A percentile compares a stretch with the other conserved stretches of the same genome.
phyloP scores from a whole-genome alignment of 2,888 invertebrate species.

The Argyresthia goedartella region DNA sequence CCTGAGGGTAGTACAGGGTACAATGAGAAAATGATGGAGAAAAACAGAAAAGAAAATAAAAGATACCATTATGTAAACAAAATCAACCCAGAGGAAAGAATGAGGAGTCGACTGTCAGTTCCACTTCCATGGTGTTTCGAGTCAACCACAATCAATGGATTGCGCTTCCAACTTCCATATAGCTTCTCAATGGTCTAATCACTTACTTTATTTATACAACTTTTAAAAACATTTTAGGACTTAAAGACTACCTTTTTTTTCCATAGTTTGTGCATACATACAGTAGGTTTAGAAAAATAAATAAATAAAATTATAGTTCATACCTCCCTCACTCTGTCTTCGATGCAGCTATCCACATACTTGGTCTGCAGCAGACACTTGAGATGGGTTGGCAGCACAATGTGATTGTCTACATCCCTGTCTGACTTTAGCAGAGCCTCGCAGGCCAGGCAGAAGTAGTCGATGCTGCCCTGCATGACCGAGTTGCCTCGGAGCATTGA shows the following conservation, averaged over 20 bases:
- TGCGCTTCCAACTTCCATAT: too few species aligned
- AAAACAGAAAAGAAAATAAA: background rate
- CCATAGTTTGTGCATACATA: too few species aligned
- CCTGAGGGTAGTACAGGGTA: slow-evolving; percentile 24
- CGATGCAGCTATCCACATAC: slow-evolving; percentile 20
- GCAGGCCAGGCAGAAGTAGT: slow-evolving; percentile 32
- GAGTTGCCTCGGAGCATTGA: slow-evolving; percentile 23
- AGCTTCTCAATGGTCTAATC: too few species aligned
- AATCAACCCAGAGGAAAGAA: background rate
- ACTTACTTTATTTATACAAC: too few species aligned
- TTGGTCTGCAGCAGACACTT: slow-evolving; percentile 18
- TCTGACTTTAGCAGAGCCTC: slow-evolving; percentile 22
- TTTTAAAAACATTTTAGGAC: too few species aligned
- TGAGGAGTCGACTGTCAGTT: too few species aligned
- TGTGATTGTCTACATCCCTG: slow-evolving; percentile 20
- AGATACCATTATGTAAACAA: background rate
- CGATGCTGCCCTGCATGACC: slow-evolving; percentile 23
- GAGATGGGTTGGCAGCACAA: slow-evolving; percentile 17
- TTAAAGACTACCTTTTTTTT: too few species aligned
- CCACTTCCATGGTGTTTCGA: too few species aligned
- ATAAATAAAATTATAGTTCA: background rate
- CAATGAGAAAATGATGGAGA: background rate
- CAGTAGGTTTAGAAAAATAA: too few species aligned
- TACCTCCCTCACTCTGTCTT: slow-evolving; percentile 33
- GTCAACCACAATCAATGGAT: too few species aligned